Conservation (phyloP, 2,888 invertebrate genomes). For the Elegia similella region DNA sequence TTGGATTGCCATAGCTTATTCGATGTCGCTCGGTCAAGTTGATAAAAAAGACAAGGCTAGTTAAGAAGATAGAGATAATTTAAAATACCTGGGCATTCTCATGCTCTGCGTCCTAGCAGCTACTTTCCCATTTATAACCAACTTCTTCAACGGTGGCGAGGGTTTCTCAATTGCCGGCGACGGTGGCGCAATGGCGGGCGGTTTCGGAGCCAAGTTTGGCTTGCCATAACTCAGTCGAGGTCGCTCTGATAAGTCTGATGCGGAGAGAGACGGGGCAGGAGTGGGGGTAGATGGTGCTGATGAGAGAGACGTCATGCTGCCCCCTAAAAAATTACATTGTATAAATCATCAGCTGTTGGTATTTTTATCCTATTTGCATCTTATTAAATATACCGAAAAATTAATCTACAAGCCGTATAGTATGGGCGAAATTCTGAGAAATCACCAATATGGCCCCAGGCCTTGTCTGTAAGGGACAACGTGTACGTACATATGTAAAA, state of each 20-base stretch:
- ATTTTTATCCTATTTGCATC: too few species aligned
- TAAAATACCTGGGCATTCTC: constrained; percentile 86
- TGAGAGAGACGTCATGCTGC: constrained; percentile 70
- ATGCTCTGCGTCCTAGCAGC: constrained; percentile 92
- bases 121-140: constrained; percentile 79
- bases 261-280: constrained; percentile 63
- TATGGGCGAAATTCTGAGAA: too few species aligned
- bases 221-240: constrained; percentile 86
- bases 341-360: neutral
- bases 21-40: constrained; percentile 71
- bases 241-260: constrained; percentile 69
- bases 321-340: constrained; percentile 43
- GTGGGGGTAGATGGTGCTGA: constrained; percentile 56
- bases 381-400: too few species aligned
- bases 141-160: constrained; percentile 85
- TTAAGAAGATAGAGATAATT: neutral
- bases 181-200: constrained; percentile 75
- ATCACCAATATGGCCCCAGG: too few species aligned
- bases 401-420: too few species aligned
- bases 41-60: constrained; percentile 64
- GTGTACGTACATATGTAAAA: too few species aligned
- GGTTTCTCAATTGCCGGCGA: constrained; percentile 81
- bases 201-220: constrained; percentile 92
- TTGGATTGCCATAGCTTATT: constrained; percentile 88
- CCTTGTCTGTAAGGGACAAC: too few species aligned